These are phyloP conservation scores for Catagonus wagneri DNA, from an alignment of 2,113 vertebrate genomes.

Conservation along the genomic window DNA sequence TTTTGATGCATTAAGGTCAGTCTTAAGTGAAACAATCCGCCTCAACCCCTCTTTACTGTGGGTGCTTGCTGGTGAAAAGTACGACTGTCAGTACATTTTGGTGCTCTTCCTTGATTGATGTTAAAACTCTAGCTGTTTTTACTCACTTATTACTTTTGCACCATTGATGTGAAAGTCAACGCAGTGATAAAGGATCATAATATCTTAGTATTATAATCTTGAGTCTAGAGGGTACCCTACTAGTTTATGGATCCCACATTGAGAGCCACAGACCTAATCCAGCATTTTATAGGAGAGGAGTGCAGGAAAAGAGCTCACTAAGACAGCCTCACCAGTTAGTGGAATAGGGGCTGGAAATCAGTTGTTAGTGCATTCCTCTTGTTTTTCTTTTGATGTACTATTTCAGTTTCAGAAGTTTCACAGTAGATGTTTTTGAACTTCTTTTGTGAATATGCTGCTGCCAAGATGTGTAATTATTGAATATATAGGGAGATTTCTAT, in stretches of 20 bases:
- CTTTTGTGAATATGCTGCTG: neutral
- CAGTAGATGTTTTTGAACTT: neutral
- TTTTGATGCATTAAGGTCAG: neutral
- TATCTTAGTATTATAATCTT: neutral
- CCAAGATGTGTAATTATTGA: neutral
- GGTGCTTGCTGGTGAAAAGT: neutral
- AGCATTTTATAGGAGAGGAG: neutral
- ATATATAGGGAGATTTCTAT: neutral
- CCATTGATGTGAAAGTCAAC: neutral
- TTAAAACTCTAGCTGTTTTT: neutral
- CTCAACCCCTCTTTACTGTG: neutral
- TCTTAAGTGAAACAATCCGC: neutral
- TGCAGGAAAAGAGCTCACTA: neutral
- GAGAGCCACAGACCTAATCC: neutral
- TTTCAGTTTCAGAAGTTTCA: constrained; percentile 48
- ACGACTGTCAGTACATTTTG: neutral
- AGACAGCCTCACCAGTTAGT: neutral
- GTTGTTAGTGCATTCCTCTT: neutral
- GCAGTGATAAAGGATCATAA: neutral
- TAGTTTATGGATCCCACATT: neutral
- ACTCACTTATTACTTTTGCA: neutral
- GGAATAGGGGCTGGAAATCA: neutral
- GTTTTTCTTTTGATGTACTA: neutral
- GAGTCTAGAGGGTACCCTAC: neutral
- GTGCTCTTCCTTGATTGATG: neutral